Evolutionary conservation across 2,797 vertebrate genomes (phyloP).

Genomic region (Sebastes elongatus): DNA sequence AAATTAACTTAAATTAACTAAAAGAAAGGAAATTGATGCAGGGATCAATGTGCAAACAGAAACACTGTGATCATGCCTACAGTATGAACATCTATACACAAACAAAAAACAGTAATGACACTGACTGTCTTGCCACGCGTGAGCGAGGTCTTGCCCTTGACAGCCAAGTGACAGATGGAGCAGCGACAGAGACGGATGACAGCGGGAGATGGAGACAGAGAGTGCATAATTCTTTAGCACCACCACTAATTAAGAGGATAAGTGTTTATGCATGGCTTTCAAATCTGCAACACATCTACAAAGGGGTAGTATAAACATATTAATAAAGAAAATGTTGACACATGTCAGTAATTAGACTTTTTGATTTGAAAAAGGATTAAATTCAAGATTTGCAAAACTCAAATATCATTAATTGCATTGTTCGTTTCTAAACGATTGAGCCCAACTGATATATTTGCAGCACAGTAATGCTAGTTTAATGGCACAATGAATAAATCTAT

Average conservation of each 20-base stretch:
- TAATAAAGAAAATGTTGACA: background rate
- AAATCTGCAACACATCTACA: background rate
- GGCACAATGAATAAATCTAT: background rate
- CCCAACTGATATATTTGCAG: background rate
- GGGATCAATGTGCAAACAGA: background rate
- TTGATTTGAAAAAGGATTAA: background rate
- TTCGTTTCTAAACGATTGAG: background rate
- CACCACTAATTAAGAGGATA: background rate
- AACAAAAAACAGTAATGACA: slow-evolving; percentile 4
- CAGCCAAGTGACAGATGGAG: slow-evolving; percentile 47
- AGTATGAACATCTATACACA: background rate
- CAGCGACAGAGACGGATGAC: slow-evolving; percentile 28
- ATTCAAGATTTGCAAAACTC: background rate
- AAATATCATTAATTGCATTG: background rate
- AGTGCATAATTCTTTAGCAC: background rate
- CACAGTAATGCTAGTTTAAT: background rate
- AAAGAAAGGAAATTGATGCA: background rate
- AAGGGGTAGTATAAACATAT: background rate
- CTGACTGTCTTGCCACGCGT: background rate
- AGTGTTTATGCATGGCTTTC: background rate
- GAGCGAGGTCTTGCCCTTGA: slow-evolving; percentile 9
- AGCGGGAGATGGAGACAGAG: background rate
- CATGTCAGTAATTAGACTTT: background rate
- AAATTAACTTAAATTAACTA: background rate
- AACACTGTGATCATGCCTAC: background rate